phyloP scores from a whole-genome alignment of 2,113 vertebrate genomes.

The Thunnus maccoyii region DNA sequence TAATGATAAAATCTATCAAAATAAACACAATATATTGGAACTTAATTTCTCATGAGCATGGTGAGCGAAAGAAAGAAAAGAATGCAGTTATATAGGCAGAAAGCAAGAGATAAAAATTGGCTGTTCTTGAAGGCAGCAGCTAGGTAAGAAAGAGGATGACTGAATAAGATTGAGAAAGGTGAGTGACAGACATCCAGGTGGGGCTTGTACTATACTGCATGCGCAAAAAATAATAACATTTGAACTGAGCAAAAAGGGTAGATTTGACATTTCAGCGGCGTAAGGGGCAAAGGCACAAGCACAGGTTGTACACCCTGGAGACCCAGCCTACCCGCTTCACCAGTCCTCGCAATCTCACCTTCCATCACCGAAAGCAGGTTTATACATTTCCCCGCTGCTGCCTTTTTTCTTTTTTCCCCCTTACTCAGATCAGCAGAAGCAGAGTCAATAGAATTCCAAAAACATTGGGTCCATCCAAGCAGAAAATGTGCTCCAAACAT shows the following conservation, averaged over 20 bases:
- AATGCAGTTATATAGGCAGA: neutral
- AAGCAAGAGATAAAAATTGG: slow-evolving; percentile 3
- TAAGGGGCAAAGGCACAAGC: slow-evolving; percentile 35
- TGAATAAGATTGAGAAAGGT: slow-evolving; percentile 53
- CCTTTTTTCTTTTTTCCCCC: slow-evolving; percentile 41
- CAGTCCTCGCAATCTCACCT: slow-evolving; percentile 55
- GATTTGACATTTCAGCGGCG: slow-evolving; percentile 68
- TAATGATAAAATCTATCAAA: too few relatives aligned
- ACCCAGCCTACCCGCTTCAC: slow-evolving; percentile 37
- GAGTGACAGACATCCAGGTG: slow-evolving; percentile 48
- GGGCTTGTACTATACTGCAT: slow-evolving; percentile 34
- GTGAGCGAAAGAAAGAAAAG: slow-evolving; percentile 2
- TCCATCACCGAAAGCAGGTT: slow-evolving; percentile 63
- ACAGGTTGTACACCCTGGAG: slow-evolving; percentile 57
- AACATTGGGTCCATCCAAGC: slow-evolving; percentile 72
- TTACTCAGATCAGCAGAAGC: slow-evolving; percentile 53
- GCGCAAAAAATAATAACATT: slow-evolving; percentile 69
- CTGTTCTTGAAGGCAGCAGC: slow-evolving; percentile 42
- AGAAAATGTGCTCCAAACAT: slow-evolving; percentile 69
- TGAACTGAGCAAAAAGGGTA: slow-evolving; percentile 64
- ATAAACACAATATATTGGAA: neutral
- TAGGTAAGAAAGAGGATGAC: slow-evolving; percentile 61
- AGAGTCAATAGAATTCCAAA: slow-evolving; percentile 75
- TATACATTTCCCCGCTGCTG: slow-evolving; percentile 58
- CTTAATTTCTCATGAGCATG: slow-evolving; percentile 45